Conservation (phyloP, 2,113 vertebrate genomes). For the Pedetes capensis region DNA sequence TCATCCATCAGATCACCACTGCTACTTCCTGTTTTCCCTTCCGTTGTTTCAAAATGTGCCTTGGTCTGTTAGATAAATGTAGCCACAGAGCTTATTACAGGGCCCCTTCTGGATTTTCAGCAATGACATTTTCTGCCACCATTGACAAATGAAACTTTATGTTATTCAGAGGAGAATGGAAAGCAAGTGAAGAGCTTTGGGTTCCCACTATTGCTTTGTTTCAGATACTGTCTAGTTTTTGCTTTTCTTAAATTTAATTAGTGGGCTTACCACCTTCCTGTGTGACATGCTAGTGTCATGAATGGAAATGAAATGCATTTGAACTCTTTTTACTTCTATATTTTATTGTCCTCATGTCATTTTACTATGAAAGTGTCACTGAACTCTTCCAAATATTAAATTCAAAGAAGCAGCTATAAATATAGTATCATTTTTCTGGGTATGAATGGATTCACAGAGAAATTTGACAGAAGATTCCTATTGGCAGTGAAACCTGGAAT, state of each 20-base stretch:
- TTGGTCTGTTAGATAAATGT: not conserved
- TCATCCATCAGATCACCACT: not conserved
- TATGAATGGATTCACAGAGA: conserved; percentile 56
- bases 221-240: not conserved
- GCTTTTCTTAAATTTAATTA: conserved; percentile 21
- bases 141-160: not conserved
- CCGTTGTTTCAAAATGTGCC: not conserved
- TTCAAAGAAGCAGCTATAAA: conserved; percentile 58
- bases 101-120: not conserved
- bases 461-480: not conserved
- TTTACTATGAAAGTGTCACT: conserved; percentile 74
- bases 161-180: not conserved
- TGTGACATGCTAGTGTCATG: conserved; percentile 4
- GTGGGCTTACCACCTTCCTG: conserved; percentile 39
- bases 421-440: conserved; percentile 55
- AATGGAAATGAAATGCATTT: conserved; percentile 4
- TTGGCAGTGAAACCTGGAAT: not conserved
- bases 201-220: conserved; percentile 24
- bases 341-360: conserved; percentile 45
- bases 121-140: not conserved
- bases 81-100: not conserved
- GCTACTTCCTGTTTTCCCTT: not conserved
- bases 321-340: conserved; percentile 4
- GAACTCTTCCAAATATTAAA: conserved; percentile 71
- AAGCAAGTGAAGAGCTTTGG: not conserved